A percentile compares a stretch with the other conserved stretches of the same genome.
phyloP scores from a whole-genome alignment of 2,888 invertebrate genomes.

The Nephrotoma flavescens region DNA sequence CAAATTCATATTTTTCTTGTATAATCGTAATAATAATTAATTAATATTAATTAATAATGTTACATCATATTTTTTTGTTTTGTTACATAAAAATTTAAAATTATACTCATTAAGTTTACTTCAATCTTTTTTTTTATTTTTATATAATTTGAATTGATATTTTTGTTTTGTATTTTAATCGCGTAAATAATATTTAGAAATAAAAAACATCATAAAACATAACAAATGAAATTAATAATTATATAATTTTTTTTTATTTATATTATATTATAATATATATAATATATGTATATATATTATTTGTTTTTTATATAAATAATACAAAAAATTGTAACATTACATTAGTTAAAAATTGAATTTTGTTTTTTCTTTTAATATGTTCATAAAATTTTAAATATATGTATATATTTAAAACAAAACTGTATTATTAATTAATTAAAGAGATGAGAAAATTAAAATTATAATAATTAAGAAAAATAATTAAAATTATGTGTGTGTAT shows the following conservation, averaged over 20 bases:
- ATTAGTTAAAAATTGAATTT: not conserved
- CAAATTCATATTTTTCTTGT: not conserved
- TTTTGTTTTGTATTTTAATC: not conserved
- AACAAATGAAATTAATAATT: not conserved
- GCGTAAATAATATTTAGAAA: not conserved
- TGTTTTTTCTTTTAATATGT: not conserved
- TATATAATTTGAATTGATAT: not conserved
- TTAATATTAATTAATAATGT: constrained; percentile 1
- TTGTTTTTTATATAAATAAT: not conserved
- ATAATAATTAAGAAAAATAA: not conserved
- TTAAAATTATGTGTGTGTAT: not conserved
- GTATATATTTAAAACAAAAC: not conserved
- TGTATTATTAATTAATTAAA: not conserved
- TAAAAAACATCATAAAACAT: not conserved
- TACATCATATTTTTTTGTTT: not conserved
- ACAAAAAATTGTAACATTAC: not conserved
- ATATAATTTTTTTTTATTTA: not conserved
- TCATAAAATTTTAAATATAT: not conserved
- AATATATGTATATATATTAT: not conserved
- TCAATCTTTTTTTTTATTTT: not conserved
- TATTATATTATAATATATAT: not conserved
- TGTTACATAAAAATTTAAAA: not conserved
- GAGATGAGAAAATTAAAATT: not conserved
- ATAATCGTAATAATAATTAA: constrained; percentile 2
- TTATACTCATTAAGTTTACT: not conserved